These are phyloP conservation scores for Lampris megalopsis DNA, from an alignment of 2,113 vertebrate genomes.

Conservation along the genomic window DNA sequence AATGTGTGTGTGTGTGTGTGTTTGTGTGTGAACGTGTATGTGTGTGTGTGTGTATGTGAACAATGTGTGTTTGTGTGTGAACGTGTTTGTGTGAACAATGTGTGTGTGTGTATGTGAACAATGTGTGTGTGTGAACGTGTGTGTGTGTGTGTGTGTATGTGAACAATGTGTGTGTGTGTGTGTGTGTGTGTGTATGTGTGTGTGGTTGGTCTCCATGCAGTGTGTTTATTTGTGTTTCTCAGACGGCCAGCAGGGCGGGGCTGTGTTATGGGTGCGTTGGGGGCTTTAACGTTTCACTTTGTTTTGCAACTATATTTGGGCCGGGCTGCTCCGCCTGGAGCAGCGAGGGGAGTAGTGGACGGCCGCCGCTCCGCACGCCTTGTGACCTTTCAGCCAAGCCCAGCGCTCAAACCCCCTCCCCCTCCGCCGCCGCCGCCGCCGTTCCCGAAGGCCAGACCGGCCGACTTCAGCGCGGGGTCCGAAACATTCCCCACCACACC, in stretches of 20 bases:
- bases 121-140: neutral
- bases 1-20: neutral
- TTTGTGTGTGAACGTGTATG: too few relatives aligned
- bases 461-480: neutral
- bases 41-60: neutral
- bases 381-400: neutral
- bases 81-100: neutral
- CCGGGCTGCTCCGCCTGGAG: neutral
- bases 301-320: constrained; percentile 29
- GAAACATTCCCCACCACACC: constrained; percentile 47
- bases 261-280: neutral
- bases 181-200: neutral
- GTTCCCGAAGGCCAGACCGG: too few relatives aligned
- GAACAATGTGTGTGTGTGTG: neutral
- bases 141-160: neutral
- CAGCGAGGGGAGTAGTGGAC: neutral
- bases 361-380: neutral
- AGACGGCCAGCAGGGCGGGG: constrained; percentile 35
- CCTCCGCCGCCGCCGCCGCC: neutral
- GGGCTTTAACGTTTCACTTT: constrained; percentile 45
- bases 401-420: neutral
- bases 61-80: neutral
- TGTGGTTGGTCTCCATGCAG: neutral
- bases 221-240: constrained; percentile 49
- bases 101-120: too few relatives aligned